phyloP scores from a whole-genome alignment of 2,113 vertebrate species.

The Muscicapa adusta region DNA sequence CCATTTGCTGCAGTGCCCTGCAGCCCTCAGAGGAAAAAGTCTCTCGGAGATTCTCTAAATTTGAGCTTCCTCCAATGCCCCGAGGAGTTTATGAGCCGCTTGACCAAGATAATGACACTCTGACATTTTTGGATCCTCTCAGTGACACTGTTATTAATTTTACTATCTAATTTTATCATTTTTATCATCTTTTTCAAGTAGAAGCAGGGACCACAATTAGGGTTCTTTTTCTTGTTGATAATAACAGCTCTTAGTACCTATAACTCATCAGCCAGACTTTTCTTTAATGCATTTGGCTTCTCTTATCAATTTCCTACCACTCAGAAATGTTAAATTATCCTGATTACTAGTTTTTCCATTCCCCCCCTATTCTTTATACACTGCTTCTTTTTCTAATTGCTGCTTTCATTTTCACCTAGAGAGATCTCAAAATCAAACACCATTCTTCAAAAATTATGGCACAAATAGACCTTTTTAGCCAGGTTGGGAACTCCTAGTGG shows the following conservation, averaged over 20 bases:
- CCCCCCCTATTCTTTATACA: not conserved
- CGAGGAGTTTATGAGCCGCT: not conserved
- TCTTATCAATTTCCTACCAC: conserved; percentile 16
- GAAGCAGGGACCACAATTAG: not conserved
- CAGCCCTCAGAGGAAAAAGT: not conserved
- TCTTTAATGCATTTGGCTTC: not conserved
- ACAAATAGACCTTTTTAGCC: not conserved
- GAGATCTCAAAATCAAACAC: conserved; percentile 12
- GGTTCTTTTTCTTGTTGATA: conserved; percentile 8
- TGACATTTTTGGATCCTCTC: conserved; percentile 5
- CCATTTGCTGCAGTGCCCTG: not conserved
- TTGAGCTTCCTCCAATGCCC: not conserved
- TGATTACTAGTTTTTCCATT: conserved; percentile 11
- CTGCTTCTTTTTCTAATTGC: conserved; percentile 10
- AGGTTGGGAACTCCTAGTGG: not conserved
- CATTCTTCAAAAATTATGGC: not conserved
- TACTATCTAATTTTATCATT: not conserved
- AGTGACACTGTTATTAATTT: conserved; percentile 15
- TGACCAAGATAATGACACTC: conserved; percentile 31
- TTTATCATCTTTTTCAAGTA: conserved; percentile 9
- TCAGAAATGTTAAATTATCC: conserved; percentile 38
- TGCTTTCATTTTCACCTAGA: conserved; percentile 5
- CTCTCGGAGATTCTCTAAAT: not conserved
- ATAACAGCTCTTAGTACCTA: not conserved
- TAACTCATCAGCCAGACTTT: conserved; percentile 37